These are phyloP conservation scores for Opisthograptis luteolata DNA, from an alignment of 2,888 invertebrate species.

Conservation along the genomic window DNA sequence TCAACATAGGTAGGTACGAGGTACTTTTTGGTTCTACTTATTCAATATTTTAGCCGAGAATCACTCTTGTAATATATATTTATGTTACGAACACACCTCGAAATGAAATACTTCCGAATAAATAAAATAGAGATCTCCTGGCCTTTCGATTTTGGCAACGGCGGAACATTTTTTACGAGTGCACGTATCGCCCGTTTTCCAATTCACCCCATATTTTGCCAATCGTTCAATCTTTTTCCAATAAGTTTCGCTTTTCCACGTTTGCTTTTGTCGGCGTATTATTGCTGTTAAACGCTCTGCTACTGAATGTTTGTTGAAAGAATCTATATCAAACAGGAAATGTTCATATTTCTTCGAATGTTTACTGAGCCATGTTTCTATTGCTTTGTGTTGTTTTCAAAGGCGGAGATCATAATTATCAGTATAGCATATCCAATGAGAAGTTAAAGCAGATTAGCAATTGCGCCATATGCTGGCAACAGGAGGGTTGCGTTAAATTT, in stretches of 20 bases:
- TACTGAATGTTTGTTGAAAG: slow-evolving; percentile 42
- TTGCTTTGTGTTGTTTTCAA: neutral
- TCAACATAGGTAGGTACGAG: slow-evolving; percentile 40
- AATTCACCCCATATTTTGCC: slow-evolving; percentile 40
- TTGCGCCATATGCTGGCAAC: slow-evolving; percentile 66
- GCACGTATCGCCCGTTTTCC: slow-evolving; percentile 36
- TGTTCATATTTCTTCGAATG: slow-evolving; percentile 15
- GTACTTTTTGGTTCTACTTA: slow-evolving; percentile 56
- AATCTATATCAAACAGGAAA: slow-evolving; percentile 42
- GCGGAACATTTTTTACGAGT: slow-evolving; percentile 38
- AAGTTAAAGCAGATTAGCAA: slow-evolving; percentile 54
- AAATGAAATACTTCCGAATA: slow-evolving; percentile 29
- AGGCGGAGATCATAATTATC: slow-evolving; percentile 8
- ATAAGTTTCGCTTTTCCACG: slow-evolving; percentile 32
- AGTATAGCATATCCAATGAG: slow-evolving; percentile 42
- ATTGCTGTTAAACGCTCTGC: slow-evolving; percentile 31
- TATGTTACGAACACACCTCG: slow-evolving; percentile 23
- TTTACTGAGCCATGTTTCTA: neutral
- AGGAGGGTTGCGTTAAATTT: slow-evolving; percentile 63
- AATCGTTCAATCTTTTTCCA: slow-evolving; percentile 42
- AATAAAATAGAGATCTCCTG: slow-evolving; percentile 34
- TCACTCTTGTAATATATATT: slow-evolving; percentile 13
- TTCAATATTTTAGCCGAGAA: slow-evolving; percentile 39
- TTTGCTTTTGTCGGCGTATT: slow-evolving; percentile 38
- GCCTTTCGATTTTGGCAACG: slow-evolving; percentile 30